phyloP scores from a whole-genome alignment of 2,888 invertebrate species.

The Drosophila ustulata region DNA sequence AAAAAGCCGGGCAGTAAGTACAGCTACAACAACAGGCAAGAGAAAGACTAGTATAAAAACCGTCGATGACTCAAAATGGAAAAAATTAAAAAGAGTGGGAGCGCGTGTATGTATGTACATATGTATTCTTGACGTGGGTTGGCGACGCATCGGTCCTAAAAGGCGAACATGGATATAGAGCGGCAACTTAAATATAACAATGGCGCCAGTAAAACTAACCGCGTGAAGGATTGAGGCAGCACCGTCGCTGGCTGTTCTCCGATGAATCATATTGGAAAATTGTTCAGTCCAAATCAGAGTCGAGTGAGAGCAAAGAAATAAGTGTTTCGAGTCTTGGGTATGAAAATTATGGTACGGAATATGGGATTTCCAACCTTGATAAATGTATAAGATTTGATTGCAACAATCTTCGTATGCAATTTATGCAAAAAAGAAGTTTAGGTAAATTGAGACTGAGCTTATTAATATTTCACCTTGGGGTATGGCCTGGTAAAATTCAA shows the following conservation, averaged over 20 bases:
- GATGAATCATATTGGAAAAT: slow-evolving; percentile 68
- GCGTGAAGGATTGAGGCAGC: slow-evolving; percentile 47
- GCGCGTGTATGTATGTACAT: neutral
- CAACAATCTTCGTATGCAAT: no score
- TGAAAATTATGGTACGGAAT: no score
- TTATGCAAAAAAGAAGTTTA: no score
- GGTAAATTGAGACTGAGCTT: no score
- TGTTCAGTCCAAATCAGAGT: slow-evolving; percentile 9
- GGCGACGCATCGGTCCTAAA: slow-evolving; percentile 61
- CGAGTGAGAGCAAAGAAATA: neutral
- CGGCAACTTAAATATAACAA: slow-evolving; percentile 75
- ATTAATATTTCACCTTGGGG: no score
- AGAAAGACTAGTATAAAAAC: slow-evolving; percentile 61
- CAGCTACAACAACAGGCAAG: slow-evolving; percentile 32
- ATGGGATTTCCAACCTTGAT: no score
- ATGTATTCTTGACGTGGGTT: slow-evolving; percentile 42
- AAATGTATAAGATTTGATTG: no score
- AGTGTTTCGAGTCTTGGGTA: no score
- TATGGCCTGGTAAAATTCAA: no score
- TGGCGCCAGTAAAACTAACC: slow-evolving; percentile 80
- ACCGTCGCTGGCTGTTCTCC: slow-evolving; percentile 20
- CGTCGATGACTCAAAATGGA: slow-evolving; percentile 67
- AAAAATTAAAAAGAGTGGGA: slow-evolving; percentile 8
- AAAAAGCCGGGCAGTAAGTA: slow-evolving; percentile 38
- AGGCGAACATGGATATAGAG: slow-evolving; percentile 68